Evolutionary conservation across 2,113 vertebrate species (phyloP), one percentile per base, ranked within the genome.

Genomic region (Girardinichthys multiradiatus): DNA sequence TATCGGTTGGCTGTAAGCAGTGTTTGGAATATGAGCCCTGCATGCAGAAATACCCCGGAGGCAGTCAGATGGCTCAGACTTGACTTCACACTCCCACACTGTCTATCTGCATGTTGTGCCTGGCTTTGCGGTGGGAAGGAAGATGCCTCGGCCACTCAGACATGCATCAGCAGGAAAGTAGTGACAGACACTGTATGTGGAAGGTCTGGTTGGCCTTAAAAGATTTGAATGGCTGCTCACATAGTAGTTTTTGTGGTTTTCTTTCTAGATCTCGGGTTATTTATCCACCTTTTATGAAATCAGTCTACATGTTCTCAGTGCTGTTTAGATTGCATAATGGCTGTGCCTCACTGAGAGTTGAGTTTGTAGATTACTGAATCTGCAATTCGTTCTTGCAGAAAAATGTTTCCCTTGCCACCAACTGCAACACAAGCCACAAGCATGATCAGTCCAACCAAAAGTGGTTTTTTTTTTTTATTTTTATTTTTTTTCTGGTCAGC

Each of bases 11-110:
- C 59, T 54, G 21, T 60, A 33, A 60, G 26, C 57, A 0, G n/a
- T 65, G 76, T 82, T 74, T 68, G 73, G 54, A 83, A 87, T 42
- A 57, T 81, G 83, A 90, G 19, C 9, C 74, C 28, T 3, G 65
- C 37, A 1, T 66, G 60, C 77, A 82, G 68, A 62, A 74, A 75
- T 64, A 58, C 64, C 58, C 73, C 31, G 28, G 29, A 57, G 70
- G 64, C 8, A 19, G 39, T 45, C 37, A 14, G 31, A 60, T 45
- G 4, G 42, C 42, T 45, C 71, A 64, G 63, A 74, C 57, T 29
- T 37, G 45, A 60, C 51, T 24, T 6, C 31, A 28, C 73, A 61
- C 77, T 24, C 64, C 51, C 70, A 65, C 63, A 24, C 59, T n/a
- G 48, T n/a, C 26, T 33, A 19, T 72, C 51, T 71, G 39, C 19